Evolutionary conservation across 2,113 vertebrate genomes (phyloP).

Genomic region (Heteronetta atricapilla): DNA sequence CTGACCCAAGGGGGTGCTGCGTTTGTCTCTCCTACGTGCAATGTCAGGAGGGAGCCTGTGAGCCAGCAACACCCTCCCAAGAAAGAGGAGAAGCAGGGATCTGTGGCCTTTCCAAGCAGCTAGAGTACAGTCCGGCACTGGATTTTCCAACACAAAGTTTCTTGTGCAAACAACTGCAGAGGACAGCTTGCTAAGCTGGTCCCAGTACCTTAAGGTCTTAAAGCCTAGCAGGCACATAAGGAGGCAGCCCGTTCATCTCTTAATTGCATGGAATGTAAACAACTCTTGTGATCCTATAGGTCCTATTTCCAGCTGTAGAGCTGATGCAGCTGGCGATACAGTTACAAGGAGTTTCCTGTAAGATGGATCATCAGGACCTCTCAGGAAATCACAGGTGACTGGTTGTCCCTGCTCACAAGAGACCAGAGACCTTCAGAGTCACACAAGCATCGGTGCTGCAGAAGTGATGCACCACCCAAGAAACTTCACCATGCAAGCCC

Average conservation of each 20-base stretch:
- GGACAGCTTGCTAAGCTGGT: too few species aligned
- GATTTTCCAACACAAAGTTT: neutral
- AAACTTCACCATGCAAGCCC: neutral
- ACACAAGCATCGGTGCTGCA: neutral
- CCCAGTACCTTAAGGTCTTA: too few species aligned
- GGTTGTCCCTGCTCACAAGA: neutral
- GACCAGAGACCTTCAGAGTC: neutral
- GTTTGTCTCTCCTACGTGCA: neutral
- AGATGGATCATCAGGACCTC: neutral
- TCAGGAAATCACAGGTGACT: neutral
- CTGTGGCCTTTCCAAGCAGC: neutral
- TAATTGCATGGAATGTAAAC: too few species aligned
- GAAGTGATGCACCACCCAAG: neutral
- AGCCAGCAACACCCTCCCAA: neutral
- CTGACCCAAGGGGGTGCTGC: neutral
- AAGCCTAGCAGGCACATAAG: too few species aligned
- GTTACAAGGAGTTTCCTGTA: too few species aligned
- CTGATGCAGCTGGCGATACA: too few species aligned
- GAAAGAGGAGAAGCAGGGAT: neutral
- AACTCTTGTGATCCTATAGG: too few species aligned
- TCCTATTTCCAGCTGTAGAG: too few species aligned
- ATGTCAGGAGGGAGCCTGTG: neutral
- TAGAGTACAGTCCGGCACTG: neutral
- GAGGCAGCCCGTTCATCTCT: too few species aligned
- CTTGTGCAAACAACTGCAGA: too few species aligned